A percentile compares a stretch with the other conserved stretches of the same genome.
Evolutionary conservation across 2,888 invertebrate genomes (phyloP).

Genomic region (Caenorhabditis sp.): DNA sequence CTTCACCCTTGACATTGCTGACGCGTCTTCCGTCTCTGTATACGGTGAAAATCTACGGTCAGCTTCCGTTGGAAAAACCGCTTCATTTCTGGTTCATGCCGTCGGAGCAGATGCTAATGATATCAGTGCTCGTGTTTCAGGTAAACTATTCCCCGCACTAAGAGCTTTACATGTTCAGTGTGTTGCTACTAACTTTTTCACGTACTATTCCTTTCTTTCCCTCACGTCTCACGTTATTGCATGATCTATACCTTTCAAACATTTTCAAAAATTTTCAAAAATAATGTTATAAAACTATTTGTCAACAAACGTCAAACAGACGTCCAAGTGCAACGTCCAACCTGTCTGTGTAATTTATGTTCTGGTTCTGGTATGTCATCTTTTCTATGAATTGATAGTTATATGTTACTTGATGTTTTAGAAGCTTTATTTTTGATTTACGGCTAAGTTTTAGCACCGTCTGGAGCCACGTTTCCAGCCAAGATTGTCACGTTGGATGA

Average conservation of each 20-base stretch:
- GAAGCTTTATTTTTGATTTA: conserved; percentile 26
- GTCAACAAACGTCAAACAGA: no score
- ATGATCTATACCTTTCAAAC: conserved; percentile 15
- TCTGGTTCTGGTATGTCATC: conserved; percentile 38
- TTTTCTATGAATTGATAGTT: no score
- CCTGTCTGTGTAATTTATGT: conserved; percentile 9
- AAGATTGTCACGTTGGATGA: conserved; percentile 81
- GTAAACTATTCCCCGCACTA: conserved; percentile 66
- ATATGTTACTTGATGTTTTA: no score
- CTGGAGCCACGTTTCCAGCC: conserved; percentile 83
- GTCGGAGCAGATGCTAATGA: conserved; percentile 83
- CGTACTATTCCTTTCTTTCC: conserved; percentile 13
- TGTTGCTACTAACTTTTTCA: conserved; percentile 14
- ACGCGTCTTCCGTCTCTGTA: conserved; percentile 85
- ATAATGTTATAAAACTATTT: no score
- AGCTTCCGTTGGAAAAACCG: conserved; percentile 86
- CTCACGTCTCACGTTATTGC: conserved; percentile 5
- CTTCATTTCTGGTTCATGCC: conserved; percentile 86
- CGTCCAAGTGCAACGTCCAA: no score
- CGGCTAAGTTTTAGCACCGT: conserved; percentile 83
- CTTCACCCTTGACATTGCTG: conserved; percentile 84
- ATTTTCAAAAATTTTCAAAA: background rate
- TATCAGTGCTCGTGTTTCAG: conserved; percentile 84
- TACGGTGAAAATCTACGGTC: conserved; percentile 86
- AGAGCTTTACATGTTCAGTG: conserved; percentile 22